Base-by-base conservation (phyloP, 2,888 invertebrate genomes). In the Sminthurinus aureus region DNA sequence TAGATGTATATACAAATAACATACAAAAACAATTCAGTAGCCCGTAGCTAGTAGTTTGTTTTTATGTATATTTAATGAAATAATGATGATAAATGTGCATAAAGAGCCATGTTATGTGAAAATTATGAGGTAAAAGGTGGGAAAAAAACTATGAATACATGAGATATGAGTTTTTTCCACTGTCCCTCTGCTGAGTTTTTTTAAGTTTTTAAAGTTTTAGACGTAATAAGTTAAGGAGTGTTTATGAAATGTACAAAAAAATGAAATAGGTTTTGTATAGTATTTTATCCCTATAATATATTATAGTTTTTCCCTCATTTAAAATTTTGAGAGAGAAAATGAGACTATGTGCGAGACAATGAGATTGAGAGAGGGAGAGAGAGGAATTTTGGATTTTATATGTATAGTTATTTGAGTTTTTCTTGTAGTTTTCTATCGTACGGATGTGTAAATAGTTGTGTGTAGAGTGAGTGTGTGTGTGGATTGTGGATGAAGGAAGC, bases 241-340 rank as follows among this genome's bases (percentile, higher is more conserved):
- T 38, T 38, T 38, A 38, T 38, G 38, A 38, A 38, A 38, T 38
- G n/a, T n/a, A n/a, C n/a, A n/a, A 38, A 38, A 38, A 38, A 38
- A 38, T 38, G 38, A 38, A 38, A 38, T 38, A 38, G 38, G 38
- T 38, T 38, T 38, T 38, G 3, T 38, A 1, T 38, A 38, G 38
- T 38, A 38, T 38, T 38, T 38, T 38, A 38, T 38, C 38, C 6
- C 38, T 38, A 38, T 38, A 4, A 38, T 38, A 38, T 38, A 38
- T 38, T 38, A 38, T 38, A 38, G 38, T 38, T 38, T 38, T 38
- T 38, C 38, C 38, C 38, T 38, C 38, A 38, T 38, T 38, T 4
- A 75, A 20, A 51, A 71, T 75, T 51, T 73, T 75, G 75, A 51
- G 51, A n/a, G n/a, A 75, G 75, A 52, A 52, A 20, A 11, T 38